Conservation (phyloP, 2,113 vertebrate genomes). For the Brachypodius melanocephalos region DNA sequence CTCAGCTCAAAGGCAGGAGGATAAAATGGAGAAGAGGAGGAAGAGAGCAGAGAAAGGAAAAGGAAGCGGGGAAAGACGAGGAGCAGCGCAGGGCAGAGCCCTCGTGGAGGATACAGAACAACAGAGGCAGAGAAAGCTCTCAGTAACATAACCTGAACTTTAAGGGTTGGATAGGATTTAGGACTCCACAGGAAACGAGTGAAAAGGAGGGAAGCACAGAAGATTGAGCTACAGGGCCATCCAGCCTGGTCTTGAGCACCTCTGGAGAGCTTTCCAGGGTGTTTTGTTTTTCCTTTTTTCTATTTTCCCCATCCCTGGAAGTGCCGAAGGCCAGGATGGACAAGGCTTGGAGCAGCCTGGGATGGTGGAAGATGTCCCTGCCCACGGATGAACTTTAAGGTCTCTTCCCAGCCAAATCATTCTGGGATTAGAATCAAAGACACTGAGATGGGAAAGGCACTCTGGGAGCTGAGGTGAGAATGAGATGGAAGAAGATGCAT, state of each 20-base stretch:
- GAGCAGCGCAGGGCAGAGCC: background rate
- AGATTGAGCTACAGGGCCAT: background rate
- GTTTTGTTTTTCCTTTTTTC: no score
- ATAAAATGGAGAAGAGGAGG: conserved; percentile 12
- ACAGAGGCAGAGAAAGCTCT: background rate
- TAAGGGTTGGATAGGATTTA: background rate
- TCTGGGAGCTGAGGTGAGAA: background rate
- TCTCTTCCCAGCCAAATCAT: background rate
- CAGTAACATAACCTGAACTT: background rate
- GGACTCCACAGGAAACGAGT: background rate
- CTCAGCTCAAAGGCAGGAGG: conserved; percentile 11
- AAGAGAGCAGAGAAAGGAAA: background rate
- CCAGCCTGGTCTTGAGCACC: background rate
- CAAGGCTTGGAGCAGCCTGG: background rate
- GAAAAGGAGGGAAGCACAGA: background rate
- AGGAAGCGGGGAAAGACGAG: background rate
- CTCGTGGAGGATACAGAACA: background rate
- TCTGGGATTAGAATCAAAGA: background rate
- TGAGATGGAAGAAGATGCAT: background rate
- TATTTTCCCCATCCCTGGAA: background rate
- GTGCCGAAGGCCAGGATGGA: background rate
- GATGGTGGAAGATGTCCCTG: background rate
- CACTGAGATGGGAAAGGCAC: background rate
- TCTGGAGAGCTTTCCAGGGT: background rate
- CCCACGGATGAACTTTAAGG: background rate